Base-by-base conservation (phyloP, 2,113 vertebrate species). In the Callipepla californica region DNA sequence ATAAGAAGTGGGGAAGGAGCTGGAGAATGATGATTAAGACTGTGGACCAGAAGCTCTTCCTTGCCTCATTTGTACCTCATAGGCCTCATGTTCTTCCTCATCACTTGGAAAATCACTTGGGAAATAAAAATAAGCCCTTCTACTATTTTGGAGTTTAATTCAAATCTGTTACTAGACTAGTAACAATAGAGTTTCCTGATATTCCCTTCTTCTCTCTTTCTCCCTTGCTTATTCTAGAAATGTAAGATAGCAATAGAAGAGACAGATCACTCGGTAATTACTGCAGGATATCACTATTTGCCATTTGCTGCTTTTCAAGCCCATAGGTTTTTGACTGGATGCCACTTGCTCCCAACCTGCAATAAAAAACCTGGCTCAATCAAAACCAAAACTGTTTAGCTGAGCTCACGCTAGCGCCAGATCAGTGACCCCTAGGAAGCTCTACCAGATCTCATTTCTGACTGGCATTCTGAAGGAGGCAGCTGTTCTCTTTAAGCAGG, bases 261-360 rank as follows among this genome's bases (percentile, higher is more conserved):
- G 50, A 59, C n/a, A 38, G 48, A 18, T 6, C 36, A 9, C 10
- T 15, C 14, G 5, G 7, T 67, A 69, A 50, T 20, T 4, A 3
- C 53, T 66, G 18, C 40, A 23, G 4, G 18, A 34, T 26, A 28
- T 6, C 4, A 4, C 15, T 36, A 8, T 32, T 75, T 68, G 40
- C 22, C 45, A n/a, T 50, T 70, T 58, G 13, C 42, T 62, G 38
- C 26, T 78, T 58, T 38, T 13, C 48, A 48, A 53, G n/a, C 18
- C 22, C 16, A 2, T 1, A 6, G 1, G 26, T 1, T 80, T 30
- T 70, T 10, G 30, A 3, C 51, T 21, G 11, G 6, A 0, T 1
- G 19, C 47, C 34, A 68, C 84, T 67, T 25, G 22, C 36, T 8
- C n/a, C 16, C 1, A 4, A 17, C 3, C 40, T 30, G 26, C 65